A percentile compares a stretch with the other conserved stretches of the same genome.
These are phyloP conservation scores for Ptilodon capucinus DNA, from an alignment of 2,888 invertebrate species.

Conservation along the genomic window DNA sequence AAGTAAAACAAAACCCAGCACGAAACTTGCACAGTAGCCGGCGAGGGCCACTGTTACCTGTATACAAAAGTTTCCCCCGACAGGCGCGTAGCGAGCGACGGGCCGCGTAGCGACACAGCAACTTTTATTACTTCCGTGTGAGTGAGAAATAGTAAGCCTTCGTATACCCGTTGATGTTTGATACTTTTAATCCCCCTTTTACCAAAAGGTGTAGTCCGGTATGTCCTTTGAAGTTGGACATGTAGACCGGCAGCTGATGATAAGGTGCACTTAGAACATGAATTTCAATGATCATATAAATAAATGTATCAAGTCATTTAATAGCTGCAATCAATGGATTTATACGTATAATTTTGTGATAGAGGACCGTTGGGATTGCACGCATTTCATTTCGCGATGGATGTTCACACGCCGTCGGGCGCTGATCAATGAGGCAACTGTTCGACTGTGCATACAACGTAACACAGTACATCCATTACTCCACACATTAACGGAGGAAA, in stretches of 20 bases:
- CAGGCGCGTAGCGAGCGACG: not conserved
- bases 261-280: too few relatives aligned
- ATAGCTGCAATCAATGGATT: too few relatives aligned
- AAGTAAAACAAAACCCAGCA: not conserved
- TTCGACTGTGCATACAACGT: too few relatives aligned
- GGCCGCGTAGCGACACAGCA: not conserved
- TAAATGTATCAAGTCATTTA: too few relatives aligned
- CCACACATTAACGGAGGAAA: too few relatives aligned
- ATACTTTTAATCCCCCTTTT: too few relatives aligned
- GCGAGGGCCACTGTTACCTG: not conserved
- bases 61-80: not conserved
- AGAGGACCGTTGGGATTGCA: not conserved
- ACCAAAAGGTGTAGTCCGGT: too few relatives aligned
- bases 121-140: not conserved
- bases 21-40: not conserved
- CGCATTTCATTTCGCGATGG: not conserved
- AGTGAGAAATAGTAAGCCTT: not conserved
- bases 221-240: too few relatives aligned
- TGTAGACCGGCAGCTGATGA: too few relatives aligned
- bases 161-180: not conserved
- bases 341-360: not conserved
- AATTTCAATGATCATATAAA: too few relatives aligned
- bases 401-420: not conserved
- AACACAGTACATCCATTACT: too few relatives aligned
- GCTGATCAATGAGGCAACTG: not conserved